These are phyloP conservation scores for Ascidia mentula DNA, from an alignment of 23 tunicate genomes.

Conservation along the genomic window DNA sequence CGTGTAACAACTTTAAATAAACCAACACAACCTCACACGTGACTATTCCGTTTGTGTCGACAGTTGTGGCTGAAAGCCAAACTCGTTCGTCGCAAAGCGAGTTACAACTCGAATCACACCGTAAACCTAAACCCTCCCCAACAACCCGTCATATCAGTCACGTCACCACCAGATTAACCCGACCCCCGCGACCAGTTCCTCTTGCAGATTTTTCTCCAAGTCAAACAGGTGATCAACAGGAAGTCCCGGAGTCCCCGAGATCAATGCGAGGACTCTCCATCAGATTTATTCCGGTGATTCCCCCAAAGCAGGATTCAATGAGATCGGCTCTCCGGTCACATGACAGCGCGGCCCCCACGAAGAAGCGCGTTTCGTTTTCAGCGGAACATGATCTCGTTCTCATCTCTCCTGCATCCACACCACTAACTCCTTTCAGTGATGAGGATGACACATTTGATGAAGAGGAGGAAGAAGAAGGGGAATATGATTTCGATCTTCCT, in stretches of 20 bases:
- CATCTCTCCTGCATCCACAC: slow-evolving; percentile 46
- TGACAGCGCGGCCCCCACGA: background rate
- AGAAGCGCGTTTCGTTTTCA: slow-evolving; percentile 75
- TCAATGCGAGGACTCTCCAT: slow-evolving; percentile 35
- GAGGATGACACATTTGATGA: slow-evolving; percentile 27
- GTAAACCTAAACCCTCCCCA: background rate
- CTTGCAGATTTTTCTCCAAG: background rate
- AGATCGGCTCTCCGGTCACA: slow-evolving; percentile 1
- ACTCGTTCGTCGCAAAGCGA: background rate
- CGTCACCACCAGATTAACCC: slow-evolving; percentile 66
- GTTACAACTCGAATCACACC: background rate
- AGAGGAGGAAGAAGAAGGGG: slow-evolving; percentile 1
- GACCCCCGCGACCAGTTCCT: slow-evolving; percentile 30
- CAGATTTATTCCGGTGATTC: slow-evolving; percentile 31
- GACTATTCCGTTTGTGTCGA: background rate
- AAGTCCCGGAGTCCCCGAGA: background rate
- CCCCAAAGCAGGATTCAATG: slow-evolving; percentile 24
- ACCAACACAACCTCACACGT: background rate
- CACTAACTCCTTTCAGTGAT: slow-evolving; percentile 32
- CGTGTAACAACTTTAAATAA: background rate
- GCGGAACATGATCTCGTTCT: slow-evolving; percentile 46
- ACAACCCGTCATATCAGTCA: slow-evolving; percentile 80
- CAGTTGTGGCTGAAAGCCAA: slow-evolving; percentile 1
- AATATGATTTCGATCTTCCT: slow-evolving; percentile 1
- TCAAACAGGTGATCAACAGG: background rate